phyloP scores from a whole-genome alignment of 1,140 invertebrate genomes.

The Diorhabda carinulata region DNA sequence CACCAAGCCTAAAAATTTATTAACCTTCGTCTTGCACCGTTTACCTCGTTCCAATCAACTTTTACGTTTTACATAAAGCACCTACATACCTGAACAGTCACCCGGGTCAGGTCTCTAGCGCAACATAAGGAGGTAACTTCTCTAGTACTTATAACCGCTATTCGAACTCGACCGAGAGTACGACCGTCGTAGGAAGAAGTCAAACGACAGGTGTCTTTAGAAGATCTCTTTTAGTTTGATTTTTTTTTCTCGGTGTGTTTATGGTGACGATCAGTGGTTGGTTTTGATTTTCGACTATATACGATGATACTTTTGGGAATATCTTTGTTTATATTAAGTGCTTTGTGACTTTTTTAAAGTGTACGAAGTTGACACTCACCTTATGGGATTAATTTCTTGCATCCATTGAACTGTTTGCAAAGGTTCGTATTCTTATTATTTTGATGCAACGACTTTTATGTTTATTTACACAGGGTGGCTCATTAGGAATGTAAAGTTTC shows the following conservation, averaged over 20 bases:
- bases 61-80: constrained; percentile 12
- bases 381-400: background rate
- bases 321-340: no score
- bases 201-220: constrained; percentile 1
- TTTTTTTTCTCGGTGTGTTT: background rate
- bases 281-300: background rate
- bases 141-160: background rate
- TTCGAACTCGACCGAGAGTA: background rate
- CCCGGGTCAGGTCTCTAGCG: constrained; percentile 27
- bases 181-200: background rate
- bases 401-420: no score
- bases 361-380: background rate
- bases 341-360: no score
- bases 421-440: no score
- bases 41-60: background rate
- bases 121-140: constrained; percentile 7
- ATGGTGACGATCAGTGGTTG: background rate
- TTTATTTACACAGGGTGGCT: no score
- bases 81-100: constrained; percentile 25
- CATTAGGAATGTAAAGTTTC: no score
- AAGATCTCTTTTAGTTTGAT: constrained; percentile 1
- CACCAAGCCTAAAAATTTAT: background rate
- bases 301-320: no score
- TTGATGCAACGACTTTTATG: no score
- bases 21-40: background rate